phyloP scores from a whole-genome alignment of 2,797 vertebrate genomes.

The Pelobates cultripes region DNA sequence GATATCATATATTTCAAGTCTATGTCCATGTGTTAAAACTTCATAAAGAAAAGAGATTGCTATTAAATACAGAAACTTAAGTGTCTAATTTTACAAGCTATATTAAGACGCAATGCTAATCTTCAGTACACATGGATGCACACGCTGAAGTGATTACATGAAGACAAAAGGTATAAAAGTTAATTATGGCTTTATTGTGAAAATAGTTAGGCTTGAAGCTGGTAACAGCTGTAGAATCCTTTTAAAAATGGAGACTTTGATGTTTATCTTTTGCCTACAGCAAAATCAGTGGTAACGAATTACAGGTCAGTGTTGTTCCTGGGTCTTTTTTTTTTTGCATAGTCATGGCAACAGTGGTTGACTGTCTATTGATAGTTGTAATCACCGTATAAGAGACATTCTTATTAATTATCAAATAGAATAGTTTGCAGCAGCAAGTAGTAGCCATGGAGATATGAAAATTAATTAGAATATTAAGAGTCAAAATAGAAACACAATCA shows the following conservation, averaged over 20 bases:
- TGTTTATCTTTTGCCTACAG: conserved; percentile 40
- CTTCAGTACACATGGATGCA: conserved; percentile 35
- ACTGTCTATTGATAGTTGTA: neutral
- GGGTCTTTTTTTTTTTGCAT: conserved; percentile 8
- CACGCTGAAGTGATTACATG: conserved; percentile 33
- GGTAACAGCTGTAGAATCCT: conserved; percentile 36
- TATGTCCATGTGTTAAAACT: too few species aligned
- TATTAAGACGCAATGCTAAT: conserved; percentile 13
- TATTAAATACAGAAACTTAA: too few species aligned
- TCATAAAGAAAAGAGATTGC: too few species aligned
- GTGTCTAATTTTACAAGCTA: conserved; percentile 23
- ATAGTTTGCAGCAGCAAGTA: neutral
- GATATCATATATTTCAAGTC: too few species aligned
- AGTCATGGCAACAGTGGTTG: conserved; percentile 9
- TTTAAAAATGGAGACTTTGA: conserved; percentile 32
- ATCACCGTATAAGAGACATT: neutral
- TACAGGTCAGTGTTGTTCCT: conserved; percentile 39
- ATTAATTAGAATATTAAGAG: neutral
- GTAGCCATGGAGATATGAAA: neutral
- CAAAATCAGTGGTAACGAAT: conserved; percentile 29
- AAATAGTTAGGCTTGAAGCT: conserved; percentile 27
- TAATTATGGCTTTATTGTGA: conserved; percentile 46
- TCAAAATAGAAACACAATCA: too few species aligned
- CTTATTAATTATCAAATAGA: neutral
- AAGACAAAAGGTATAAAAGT: conserved; percentile 41